Conservation (phyloP, 2,113 vertebrate species). For the Seriola dumerili region DNA sequence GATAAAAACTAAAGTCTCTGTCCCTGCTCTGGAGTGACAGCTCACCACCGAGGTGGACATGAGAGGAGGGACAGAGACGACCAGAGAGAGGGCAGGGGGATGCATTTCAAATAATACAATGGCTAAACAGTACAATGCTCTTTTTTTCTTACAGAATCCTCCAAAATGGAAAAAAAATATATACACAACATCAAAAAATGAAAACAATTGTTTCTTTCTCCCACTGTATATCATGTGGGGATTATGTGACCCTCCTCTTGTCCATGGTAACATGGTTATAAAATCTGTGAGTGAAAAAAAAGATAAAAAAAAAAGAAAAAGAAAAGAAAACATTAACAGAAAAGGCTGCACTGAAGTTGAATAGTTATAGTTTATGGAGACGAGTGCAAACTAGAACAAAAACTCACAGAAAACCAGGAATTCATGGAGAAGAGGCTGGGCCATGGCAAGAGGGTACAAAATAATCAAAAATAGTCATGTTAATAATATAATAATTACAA, state of each 20-base stretch:
- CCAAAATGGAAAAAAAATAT: constrained; percentile 76
- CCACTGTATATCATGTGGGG: constrained; percentile 57
- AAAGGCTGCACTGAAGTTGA: constrained; percentile 47
- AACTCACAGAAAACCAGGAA: constrained; percentile 46
- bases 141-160: constrained; percentile 74
- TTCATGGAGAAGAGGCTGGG: constrained; percentile 54
- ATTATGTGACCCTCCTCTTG: constrained; percentile 61
- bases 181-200: constrained; percentile 71
- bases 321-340: not conserved
- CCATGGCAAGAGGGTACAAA: constrained; percentile 68
- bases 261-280: constrained; percentile 58
- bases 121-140: constrained; percentile 77
- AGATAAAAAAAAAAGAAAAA: constrained; percentile 14
- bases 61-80: constrained; percentile 33
- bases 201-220: constrained; percentile 40
- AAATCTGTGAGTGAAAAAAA: constrained; percentile 53
- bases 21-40: constrained; percentile 59
- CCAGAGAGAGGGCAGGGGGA: constrained; percentile 43
- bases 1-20: constrained; percentile 44
- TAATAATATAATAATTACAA: constrained; percentile 82
- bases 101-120: constrained; percentile 69
- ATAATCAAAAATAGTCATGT: constrained; percentile 70
- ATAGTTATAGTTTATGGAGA: constrained; percentile 34
- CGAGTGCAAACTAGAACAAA: constrained; percentile 65
- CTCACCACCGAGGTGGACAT: constrained; percentile 25